Evolutionary conservation across 1,140 invertebrate species (phyloP), one percentile per base, ranked within the genome.

Genomic region (Triops cancriformis): DNA sequence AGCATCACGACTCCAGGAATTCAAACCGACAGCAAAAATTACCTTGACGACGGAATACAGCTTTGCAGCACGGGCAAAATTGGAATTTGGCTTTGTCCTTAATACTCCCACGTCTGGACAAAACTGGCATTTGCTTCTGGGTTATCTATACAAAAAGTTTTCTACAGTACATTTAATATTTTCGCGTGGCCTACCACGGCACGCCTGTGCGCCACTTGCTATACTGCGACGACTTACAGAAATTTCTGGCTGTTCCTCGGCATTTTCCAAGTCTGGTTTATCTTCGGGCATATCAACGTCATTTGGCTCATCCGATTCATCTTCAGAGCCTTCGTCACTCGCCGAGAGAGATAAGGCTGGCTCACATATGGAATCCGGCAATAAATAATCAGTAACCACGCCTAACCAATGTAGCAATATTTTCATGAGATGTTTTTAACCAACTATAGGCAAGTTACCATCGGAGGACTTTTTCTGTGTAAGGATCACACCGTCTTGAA

Each of bases 11-110:
- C 6, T 12, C 23, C 18, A 64, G 23, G 10, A 64, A 64, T 18
- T 0, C 18, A n/a, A 18, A 64, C 18, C 18, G 2, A n/a, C 51
- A 1, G 7, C 6, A 64, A 64, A 14, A 64, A 14, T 64, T 64
- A 64, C 51, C 51, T n/a, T 64, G 51, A 18, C 51, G 51, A 64
- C 51, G 51, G 51, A 64, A 64, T 64, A 64, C 51, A 64, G 51
- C 51, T 64, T 64, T 64, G 51, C 51, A 64, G 18, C 51, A 64
- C 0, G 51, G 51, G 2, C 51, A 64, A 9, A 64, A 64, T 23
- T 64, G 10, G 23, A 64, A 64, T 64, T 64, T 64, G 51, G 51
- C 0, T 64, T 64, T 64, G 3, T 64, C 51, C 18, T 64, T 64
- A 64, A 23, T 64, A 18, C 10, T 64, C 14, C 51, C 51, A n/a